Base-by-base conservation (phyloP, 2,797 vertebrate species). In the Cirrhinus molitorella region DNA sequence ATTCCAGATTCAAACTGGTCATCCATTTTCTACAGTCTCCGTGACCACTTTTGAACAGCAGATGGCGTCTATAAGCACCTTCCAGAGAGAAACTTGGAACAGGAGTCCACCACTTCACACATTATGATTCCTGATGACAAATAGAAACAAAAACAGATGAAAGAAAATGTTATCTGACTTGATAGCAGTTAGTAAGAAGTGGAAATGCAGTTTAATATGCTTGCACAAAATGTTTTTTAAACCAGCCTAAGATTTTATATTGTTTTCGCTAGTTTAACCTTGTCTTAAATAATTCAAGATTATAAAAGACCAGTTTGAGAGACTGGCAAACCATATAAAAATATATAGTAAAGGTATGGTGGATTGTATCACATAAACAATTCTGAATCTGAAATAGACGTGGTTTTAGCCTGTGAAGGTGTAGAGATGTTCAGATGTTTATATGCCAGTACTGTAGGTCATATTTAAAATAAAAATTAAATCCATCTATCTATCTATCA, bases 1-100 rank as follows among this genome's bases (percentile, higher is more conserved):
- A 95, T 95, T 51, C 93, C 94, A 0, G 90, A 88, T 78, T 94
- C 90, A 4, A 91, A 0, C 0, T 19, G 2, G 79, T 81, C 89
- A 75, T 86, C 90, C 94, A 94, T 95, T 0, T 59, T 89, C 87
- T 79, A 84, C 51, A 76, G 79, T 93, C 45, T 37, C 45, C 28
- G 3, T 0, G 9, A 89, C 88, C 89, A 83, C 14, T 31, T 84
- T 91, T 90, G 85, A 72, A 84, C 94, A 94, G 90, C 92, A 94
- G 93, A 89, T 92, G 93, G 93, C 92, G 90, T 92, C 90, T 91
- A 83, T 49, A 72, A 77, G 55, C 31, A 59, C 21, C 37, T 67
- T 51, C 63, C 57, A 70, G 45, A 17, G 59, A 31, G n/a, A 71
- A 34, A 68, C 61, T n/a, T 55, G 21, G 19, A 17, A 43, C 67